Evolutionary conservation across 2,888 invertebrate species (phyloP).

Genomic region (Gryllus longicercus): DNA sequence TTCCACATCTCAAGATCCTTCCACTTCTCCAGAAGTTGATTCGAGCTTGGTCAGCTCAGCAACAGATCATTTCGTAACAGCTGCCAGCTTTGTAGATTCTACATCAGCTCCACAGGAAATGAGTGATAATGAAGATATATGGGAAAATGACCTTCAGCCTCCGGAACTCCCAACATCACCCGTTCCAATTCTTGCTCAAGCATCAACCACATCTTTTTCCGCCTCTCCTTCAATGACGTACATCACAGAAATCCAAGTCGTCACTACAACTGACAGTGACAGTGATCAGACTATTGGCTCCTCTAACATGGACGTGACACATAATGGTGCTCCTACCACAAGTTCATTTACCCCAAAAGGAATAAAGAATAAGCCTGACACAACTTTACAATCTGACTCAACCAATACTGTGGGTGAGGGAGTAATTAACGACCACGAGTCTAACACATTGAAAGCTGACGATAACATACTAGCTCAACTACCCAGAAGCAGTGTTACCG

Average conservation of each 20-base stretch:
- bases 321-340: neutral
- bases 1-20: slow-evolving; percentile 28
- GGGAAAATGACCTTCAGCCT: slow-evolving; percentile 41
- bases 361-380: neutral
- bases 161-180: slow-evolving; percentile 49
- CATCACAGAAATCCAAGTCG: slow-evolving; percentile 71
- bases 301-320: slow-evolving; percentile 22
- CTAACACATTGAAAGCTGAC: neutral
- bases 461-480: neutral
- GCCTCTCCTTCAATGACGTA: slow-evolving; percentile 54
- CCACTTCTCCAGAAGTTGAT: slow-evolving; percentile 5
- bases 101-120: slow-evolving; percentile 29
- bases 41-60: slow-evolving; percentile 27
- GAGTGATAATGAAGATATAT: slow-evolving; percentile 33
- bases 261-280: slow-evolving; percentile 42
- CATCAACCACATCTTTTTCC: slow-evolving; percentile 38
- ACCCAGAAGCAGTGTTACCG: slow-evolving; percentile 38
- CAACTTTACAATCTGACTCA: neutral
- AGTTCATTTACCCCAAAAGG: neutral
- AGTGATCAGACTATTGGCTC: neutral
- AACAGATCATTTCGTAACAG: slow-evolving; percentile 34
- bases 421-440: neutral
- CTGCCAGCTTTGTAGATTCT: slow-evolving; percentile 32
- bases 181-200: slow-evolving; percentile 41
- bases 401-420: neutral